Percentiles rank a stretch among this genome's conserved stretches.
Evolutionary conservation across 1,140 invertebrate genomes (phyloP).

Genomic region (Hycleus cichorii): DNA sequence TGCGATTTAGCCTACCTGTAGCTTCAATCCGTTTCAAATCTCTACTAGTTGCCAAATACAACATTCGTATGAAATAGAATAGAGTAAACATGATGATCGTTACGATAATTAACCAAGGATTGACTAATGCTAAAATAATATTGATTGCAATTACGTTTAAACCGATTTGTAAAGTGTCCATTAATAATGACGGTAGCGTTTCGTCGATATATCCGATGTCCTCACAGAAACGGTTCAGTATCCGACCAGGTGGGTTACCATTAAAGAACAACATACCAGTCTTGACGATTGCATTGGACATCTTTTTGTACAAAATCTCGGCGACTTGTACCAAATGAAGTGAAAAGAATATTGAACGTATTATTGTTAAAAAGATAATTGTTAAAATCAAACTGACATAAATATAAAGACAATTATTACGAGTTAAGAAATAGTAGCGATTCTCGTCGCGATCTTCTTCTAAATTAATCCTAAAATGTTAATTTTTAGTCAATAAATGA

Average conservation of each 20-base stretch:
- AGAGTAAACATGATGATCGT: slow-evolving; percentile 48
- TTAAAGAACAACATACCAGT: slow-evolving; percentile 87
- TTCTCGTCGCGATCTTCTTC: slow-evolving; percentile 10
- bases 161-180: slow-evolving; percentile 61
- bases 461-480: slow-evolving; percentile 25
- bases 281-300: slow-evolving; percentile 74
- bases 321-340: slow-evolving; percentile 61
- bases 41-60: slow-evolving; percentile 75
- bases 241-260: slow-evolving; percentile 70
- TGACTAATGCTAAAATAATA: slow-evolving; percentile 51
- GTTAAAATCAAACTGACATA: slow-evolving; percentile 43
- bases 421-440: slow-evolving; percentile 12
- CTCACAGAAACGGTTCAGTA: slow-evolving; percentile 69
- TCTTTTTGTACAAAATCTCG: slow-evolving; percentile 62
- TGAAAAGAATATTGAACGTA: slow-evolving; percentile 66
- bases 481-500: neutral
- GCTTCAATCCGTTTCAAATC: slow-evolving; percentile 85
- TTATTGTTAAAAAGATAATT: slow-evolving; percentile 49
- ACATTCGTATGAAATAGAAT: slow-evolving; percentile 59
- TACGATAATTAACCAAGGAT: slow-evolving; percentile 53
- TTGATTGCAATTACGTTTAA: slow-evolving; percentile 27
- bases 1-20: slow-evolving; percentile 59
- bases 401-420: slow-evolving; percentile 35
- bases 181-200: slow-evolving; percentile 61
- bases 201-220: slow-evolving; percentile 80